Conservation (phyloP, 2,113 vertebrate genomes). For the Fregetta grallaria region DNA sequence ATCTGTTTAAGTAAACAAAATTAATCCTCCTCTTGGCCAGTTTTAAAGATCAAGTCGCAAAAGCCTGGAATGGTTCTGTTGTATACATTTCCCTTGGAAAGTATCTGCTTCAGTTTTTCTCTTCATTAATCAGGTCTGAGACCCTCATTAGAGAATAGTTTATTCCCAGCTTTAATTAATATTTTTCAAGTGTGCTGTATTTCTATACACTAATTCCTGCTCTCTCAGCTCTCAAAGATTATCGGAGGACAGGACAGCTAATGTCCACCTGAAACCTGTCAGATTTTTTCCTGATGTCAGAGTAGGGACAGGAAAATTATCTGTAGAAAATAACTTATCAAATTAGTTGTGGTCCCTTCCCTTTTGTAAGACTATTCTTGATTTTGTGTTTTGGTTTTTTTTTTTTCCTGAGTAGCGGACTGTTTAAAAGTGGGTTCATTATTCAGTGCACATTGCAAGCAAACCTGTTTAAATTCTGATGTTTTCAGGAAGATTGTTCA, state of each 20-base stretch:
- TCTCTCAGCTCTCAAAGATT: background rate
- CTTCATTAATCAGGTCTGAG: background rate
- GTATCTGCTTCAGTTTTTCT: background rate
- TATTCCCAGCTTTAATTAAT: conserved; percentile 10
- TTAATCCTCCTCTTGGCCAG: background rate
- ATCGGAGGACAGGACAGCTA: background rate
- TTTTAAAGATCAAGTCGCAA: conserved; percentile 16
- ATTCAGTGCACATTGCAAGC: background rate
- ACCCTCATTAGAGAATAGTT: background rate
- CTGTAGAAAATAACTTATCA: background rate
- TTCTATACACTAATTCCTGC: background rate
- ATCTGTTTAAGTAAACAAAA: conserved; percentile 35
- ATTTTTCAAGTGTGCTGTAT: background rate
- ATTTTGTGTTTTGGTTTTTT: background rate
- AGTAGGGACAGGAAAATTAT: background rate
- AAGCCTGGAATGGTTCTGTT: background rate
- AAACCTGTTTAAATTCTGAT: background rate
- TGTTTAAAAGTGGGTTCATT: background rate
- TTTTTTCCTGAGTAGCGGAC: background rate
- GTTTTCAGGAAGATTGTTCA: background rate
- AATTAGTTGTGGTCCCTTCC: background rate
- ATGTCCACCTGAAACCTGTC: background rate
- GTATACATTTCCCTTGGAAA: background rate
- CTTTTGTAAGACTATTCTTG: background rate
- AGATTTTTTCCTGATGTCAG: background rate